Conservation (phyloP, 2,113 vertebrate genomes). For the Camelus dromedarius region DNA sequence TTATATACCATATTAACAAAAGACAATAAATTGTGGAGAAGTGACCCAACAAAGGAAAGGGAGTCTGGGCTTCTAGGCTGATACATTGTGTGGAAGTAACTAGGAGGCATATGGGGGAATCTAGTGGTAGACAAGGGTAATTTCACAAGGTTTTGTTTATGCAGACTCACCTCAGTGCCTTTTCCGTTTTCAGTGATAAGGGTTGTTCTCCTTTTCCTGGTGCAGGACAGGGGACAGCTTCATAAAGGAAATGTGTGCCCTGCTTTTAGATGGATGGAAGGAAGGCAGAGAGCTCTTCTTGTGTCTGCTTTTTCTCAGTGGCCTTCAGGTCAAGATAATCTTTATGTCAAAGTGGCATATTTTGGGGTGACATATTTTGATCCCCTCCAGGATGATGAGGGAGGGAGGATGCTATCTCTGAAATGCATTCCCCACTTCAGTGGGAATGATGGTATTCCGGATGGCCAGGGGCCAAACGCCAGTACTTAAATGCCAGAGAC, state of each 20-base stretch:
- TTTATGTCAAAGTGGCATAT: background rate
- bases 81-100: background rate
- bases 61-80: background rate
- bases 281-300: background rate
- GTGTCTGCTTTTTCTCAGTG: background rate
- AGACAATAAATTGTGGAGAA: background rate
- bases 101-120: background rate
- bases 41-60: background rate
- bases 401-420: background rate
- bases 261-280: background rate
- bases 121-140: background rate
- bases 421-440: background rate
- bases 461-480: background rate
- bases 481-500: background rate
- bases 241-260: background rate
- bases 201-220: background rate
- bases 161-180: background rate
- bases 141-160: background rate
- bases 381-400: background rate
- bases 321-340: background rate
- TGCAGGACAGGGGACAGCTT: background rate
- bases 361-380: background rate
- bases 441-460: background rate
- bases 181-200: background rate
- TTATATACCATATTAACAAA: conserved; percentile 7